Evolutionary conservation across 1,140 invertebrate genomes (phyloP).

Genomic region (Cyclargus thomasi): DNA sequence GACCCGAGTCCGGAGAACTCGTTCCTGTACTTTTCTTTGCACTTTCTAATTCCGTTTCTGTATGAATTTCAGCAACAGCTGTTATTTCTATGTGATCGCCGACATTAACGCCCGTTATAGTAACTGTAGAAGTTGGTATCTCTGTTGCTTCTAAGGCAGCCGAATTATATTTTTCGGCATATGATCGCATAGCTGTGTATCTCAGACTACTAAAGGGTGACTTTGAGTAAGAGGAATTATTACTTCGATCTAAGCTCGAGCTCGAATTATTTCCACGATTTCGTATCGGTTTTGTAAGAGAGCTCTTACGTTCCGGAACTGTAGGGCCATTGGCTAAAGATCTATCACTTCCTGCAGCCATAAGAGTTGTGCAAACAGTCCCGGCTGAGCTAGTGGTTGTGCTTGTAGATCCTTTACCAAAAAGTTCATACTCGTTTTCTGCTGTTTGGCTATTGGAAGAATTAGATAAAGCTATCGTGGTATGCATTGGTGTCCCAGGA

Average conservation of each 20-base stretch:
- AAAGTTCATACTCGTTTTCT: slow-evolving; percentile 92
- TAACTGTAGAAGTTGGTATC: slow-evolving; percentile 43
- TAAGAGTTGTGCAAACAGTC: slow-evolving; percentile 88
- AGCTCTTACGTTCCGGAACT: slow-evolving; percentile 86
- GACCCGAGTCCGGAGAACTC: slow-evolving; percentile 85
- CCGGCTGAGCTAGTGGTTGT: slow-evolving; percentile 93
- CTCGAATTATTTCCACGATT: slow-evolving; percentile 64
- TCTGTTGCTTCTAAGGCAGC: slow-evolving; percentile 48
- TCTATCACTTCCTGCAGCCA: slow-evolving; percentile 77
- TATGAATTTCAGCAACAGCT: slow-evolving; percentile 77
- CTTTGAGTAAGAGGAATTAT: slow-evolving; percentile 51
- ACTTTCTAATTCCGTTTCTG: slow-evolving; percentile 74
- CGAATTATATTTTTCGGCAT: slow-evolving; percentile 74
- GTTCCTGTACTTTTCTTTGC: slow-evolving; percentile 76
- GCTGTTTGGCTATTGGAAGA: slow-evolving; percentile 79
- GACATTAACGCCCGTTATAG: slow-evolving; percentile 62
- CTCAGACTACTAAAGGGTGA: slow-evolving; percentile 75
- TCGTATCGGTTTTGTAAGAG: slow-evolving; percentile 75
- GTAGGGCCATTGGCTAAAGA: slow-evolving; percentile 79
- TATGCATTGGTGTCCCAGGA: slow-evolving; percentile 79
- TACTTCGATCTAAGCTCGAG: slow-evolving; percentile 77
- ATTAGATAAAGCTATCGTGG: slow-evolving; percentile 77
- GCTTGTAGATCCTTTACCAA: slow-evolving; percentile 90
- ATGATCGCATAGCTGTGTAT: slow-evolving; percentile 74
- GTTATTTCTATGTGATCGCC: slow-evolving; percentile 67